These are phyloP conservation scores for Meloidogyne floridensis DNA, from an alignment of 1,140 invertebrate genomes.

Conservation along the genomic window DNA sequence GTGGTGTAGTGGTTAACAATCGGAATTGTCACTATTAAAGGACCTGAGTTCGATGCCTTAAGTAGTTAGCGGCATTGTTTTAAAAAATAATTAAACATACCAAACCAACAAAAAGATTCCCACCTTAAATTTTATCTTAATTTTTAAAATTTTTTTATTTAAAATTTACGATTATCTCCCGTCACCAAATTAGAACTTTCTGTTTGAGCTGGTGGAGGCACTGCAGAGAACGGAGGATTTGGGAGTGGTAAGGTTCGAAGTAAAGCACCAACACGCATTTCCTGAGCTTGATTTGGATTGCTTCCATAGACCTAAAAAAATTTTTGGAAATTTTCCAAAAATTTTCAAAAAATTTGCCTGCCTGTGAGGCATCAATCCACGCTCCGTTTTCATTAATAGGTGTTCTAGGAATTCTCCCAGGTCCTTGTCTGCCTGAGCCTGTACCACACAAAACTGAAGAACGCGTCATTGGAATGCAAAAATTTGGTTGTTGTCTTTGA, in stretches of 20 bases:
- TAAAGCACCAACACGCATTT: conserved; percentile 44
- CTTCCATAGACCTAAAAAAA: conserved; percentile 22
- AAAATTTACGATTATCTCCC: conserved; percentile 42
- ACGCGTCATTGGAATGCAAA: conserved; percentile 53
- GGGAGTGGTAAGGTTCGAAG: conserved; percentile 32
- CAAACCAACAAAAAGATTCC: conserved; percentile 30
- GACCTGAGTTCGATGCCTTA: too few species aligned
- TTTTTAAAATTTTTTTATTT: not conserved
- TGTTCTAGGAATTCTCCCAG: conserved; percentile 36
- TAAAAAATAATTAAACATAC: not conserved
- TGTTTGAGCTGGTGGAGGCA: conserved; percentile 21
- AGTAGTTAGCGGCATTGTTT: too few species aligned
- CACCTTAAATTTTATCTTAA: not conserved
- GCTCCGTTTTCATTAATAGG: conserved; percentile 54
- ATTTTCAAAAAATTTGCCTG: conserved; percentile 10
- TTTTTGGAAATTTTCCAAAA: not conserved
- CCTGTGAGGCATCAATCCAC: conserved; percentile 51
- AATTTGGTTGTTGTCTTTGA: not conserved
- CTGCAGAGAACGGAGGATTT: conserved; percentile 20
- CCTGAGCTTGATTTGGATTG: conserved; percentile 28
- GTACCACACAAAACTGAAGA: conserved; percentile 42
- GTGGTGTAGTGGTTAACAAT: not conserved
- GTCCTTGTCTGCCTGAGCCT: conserved; percentile 29
- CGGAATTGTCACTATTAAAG: not conserved
- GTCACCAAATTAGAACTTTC: conserved; percentile 41